Evolutionary conservation across 2,888 invertebrate species (phyloP).

Genomic region (Thymelicus sylvestris): DNA sequence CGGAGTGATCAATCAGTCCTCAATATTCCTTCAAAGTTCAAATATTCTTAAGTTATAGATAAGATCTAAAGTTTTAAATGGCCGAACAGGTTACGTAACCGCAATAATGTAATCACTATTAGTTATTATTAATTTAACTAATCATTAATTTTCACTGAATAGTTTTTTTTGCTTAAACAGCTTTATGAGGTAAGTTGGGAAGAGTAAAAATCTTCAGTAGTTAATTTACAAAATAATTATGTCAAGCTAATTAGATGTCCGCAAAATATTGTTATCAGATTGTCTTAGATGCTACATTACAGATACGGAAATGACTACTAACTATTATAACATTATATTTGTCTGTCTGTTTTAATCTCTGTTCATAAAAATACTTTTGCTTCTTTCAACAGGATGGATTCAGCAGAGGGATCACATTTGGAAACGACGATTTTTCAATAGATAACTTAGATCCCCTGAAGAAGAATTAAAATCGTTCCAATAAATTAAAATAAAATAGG

Average conservation of each 20-base stretch:
- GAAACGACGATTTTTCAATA: constrained; percentile 96
- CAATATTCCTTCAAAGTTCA: constrained; percentile 27
- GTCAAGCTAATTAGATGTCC: too few species aligned
- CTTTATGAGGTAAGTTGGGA: constrained; percentile 61
- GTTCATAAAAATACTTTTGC: constrained; percentile 56
- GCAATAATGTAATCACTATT: too few species aligned
- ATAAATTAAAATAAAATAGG: constrained; percentile 46
- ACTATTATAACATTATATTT: not conserved
- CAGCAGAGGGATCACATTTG: constrained; percentile 93
- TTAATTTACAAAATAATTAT: too few species aligned
- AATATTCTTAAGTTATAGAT: too few species aligned
- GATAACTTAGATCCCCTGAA: constrained; percentile 97
- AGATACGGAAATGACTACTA: too few species aligned
- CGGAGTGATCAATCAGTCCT: constrained; percentile 30
- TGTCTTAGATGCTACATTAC: too few species aligned
- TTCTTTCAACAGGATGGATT: constrained; percentile 90
- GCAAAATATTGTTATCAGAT: too few species aligned
- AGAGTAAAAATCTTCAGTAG: not conserved
- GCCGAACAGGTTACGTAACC: too few species aligned
- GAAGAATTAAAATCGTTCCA: constrained; percentile 83
- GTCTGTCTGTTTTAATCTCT: not conserved
- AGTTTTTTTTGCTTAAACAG: constrained; percentile 53
- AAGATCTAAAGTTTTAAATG: too few species aligned
- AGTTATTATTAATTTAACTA: too few species aligned
- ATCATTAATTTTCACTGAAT: constrained; percentile 2